Evolutionary conservation across 2,797 vertebrate species (phyloP).

Genomic region (Sparidentex hasta): DNA sequence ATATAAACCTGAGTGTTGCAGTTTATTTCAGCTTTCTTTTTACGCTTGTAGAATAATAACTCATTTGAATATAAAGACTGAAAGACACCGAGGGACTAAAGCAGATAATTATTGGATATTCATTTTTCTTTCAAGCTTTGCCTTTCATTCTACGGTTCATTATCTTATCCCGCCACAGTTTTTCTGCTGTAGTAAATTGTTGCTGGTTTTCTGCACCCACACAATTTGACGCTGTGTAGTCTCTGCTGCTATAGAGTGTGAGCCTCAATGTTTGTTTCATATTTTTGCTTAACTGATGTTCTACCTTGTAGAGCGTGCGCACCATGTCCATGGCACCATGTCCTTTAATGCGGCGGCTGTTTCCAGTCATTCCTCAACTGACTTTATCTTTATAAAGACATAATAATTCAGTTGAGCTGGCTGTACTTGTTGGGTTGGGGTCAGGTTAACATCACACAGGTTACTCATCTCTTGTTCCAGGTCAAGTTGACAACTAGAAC

Average conservation of each 20-base stretch:
- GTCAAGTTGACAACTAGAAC: neutral
- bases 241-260: neutral
- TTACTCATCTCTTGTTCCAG: neutral
- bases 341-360: no score
- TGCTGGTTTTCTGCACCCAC: neutral
- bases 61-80: neutral
- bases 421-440: neutral
- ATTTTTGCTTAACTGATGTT: neutral
- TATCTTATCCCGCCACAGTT: conserved; percentile 2
- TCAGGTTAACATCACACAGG: neutral
- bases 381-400: no score
- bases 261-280: neutral
- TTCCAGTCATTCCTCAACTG: no score
- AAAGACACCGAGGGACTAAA: neutral
- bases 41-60: neutral
- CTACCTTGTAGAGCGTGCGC: no score
- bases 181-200: neutral
- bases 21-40: conserved; percentile 33
- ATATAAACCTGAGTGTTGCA: neutral
- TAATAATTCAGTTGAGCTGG: neutral
- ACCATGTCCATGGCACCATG: no score
- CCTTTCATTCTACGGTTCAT: conserved; percentile 11
- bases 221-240: neutral
- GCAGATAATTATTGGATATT: neutral
- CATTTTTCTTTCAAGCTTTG: neutral